phyloP scores from a whole-genome alignment of 2,888 invertebrate species.

The Ormyrus pomaceus region DNA sequence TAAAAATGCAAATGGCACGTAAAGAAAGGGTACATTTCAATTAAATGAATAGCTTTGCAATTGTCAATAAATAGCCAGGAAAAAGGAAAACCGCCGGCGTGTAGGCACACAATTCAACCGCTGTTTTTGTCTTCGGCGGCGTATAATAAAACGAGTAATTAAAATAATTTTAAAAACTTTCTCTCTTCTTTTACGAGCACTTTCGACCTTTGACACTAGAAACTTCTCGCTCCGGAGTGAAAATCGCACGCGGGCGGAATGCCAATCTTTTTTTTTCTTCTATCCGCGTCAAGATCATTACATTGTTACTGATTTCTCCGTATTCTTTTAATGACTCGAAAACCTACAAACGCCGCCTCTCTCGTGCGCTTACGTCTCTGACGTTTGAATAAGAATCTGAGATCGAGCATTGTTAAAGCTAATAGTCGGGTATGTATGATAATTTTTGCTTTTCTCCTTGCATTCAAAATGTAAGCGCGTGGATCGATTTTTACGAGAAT shows the following conservation, averaged over 20 bases:
- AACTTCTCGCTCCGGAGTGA: slow-evolving; percentile 20
- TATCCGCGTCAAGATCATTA: neutral
- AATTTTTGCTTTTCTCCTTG: too few relatives aligned
- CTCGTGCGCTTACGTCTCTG: slow-evolving; percentile 2
- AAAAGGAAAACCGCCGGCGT: too few relatives aligned
- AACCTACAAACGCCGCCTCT: neutral
- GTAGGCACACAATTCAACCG: too few relatives aligned
- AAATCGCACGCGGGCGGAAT: slow-evolving; percentile 27
- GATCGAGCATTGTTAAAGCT: neutral
- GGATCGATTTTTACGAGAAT: too few relatives aligned
- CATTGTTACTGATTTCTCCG: slow-evolving; percentile 19
- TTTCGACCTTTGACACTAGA: slow-evolving; percentile 46
- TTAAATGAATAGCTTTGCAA: too few relatives aligned
- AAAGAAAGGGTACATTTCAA: too few relatives aligned
- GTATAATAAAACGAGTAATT: slow-evolving; percentile 27
- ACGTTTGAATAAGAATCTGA: slow-evolving; percentile 21
- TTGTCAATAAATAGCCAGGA: too few relatives aligned
- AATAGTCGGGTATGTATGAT: too few relatives aligned
- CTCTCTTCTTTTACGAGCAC: slow-evolving; percentile 15
- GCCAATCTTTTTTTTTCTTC: slow-evolving; percentile 25
- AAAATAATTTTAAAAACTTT: slow-evolving; percentile 38
- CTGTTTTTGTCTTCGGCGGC: too few relatives aligned
- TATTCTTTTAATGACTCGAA: neutral
- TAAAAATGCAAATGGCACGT: too few relatives aligned
- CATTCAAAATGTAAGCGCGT: too few relatives aligned